These are phyloP conservation scores for Hemicordylus capensis DNA, from an alignment of 2,113 vertebrate genomes.

Conservation along the genomic window DNA sequence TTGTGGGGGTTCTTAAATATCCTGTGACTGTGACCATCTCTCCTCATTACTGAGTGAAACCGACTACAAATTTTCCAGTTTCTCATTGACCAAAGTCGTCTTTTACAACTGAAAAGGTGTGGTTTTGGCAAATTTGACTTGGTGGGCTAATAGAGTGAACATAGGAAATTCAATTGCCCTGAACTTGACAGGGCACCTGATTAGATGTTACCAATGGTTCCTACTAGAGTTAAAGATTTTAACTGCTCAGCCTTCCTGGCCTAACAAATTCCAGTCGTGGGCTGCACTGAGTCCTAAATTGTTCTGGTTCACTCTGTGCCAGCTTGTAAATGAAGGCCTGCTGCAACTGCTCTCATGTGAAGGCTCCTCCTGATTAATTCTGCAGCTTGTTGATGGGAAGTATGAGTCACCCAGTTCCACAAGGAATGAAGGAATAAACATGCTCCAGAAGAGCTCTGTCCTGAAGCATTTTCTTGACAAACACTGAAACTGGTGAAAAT, in stretches of 20 bases:
- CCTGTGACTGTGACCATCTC: neutral
- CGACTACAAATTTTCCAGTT: neutral
- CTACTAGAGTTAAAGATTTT: conserved; percentile 3
- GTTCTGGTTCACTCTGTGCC: conserved; percentile 1
- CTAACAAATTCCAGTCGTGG: neutral
- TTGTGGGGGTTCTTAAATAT: neutral
- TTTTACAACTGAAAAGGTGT: neutral
- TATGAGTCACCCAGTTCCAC: conserved; percentile 15
- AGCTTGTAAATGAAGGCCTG: conserved; percentile 1
- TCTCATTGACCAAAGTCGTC: neutral
- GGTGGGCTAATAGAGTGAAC: neutral
- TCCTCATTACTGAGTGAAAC: neutral
- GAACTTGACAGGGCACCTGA: neutral
- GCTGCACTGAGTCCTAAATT: neutral
- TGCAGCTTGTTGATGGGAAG: conserved; percentile 22
- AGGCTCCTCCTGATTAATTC: conserved; percentile 27
- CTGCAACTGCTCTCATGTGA: neutral
- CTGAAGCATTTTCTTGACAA: neutral
- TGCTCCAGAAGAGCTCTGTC: neutral
- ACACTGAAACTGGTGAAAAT: neutral
- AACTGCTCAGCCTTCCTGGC: neutral
- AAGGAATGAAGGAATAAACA: conserved; percentile 16
- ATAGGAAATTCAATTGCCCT: neutral
- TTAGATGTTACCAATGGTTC: neutral
- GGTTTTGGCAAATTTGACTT: neutral